Evolutionary conservation across 2,113 vertebrate genomes (phyloP), one percentile per base, ranked within the genome.

Genomic region (Echinops telfairi): DNA sequence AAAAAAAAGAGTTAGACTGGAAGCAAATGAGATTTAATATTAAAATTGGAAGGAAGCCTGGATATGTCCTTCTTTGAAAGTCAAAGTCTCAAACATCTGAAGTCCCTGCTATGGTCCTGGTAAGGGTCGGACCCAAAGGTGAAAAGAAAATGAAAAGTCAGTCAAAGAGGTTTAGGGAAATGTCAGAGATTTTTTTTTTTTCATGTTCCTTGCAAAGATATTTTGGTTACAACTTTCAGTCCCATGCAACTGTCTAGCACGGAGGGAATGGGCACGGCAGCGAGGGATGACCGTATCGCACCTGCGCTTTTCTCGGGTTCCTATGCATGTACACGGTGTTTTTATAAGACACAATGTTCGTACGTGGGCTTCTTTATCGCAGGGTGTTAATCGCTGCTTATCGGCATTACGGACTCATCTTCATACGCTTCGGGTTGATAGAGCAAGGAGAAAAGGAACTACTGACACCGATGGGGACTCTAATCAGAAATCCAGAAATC

Each of bases 1-100:
- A 86, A 91, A 94, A 88, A 91, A 4, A 40, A 4, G 86, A 94
- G 86, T 93, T 22, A 83, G 11, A 77, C 47, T 79, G 57, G 86
- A 91, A 94, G 47, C n/a, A 60, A 95, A 57, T 60, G 40, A 90
- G 66, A 89, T 78, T 90, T 60, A 64, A 86, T 64, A 86, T 3
- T 73, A 60, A 88, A 92, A 57, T 2, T 83, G n/a, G 76, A 85
- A 93, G 62, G 43, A 77, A 83, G 3, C 12, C 62, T 36, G 6
- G 25, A 38, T 23, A 0, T 60, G 77, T 8, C 57, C 68, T 70
- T 89, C 29, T 36, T 57, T 38, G 33, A 91, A 94, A 57, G 68
- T 88, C 82, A 86, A 53, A 81, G 60, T 62, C 25, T 66, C 29
- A 23, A 58, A 12, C 5, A 57, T 64, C 88, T 58, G 4, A 80